A percentile compares a stretch with the other conserved stretches of the same genome.
These are phyloP conservation scores for Gulo gulo DNA, from an alignment of 2,113 vertebrate genomes.

Conservation along the genomic window DNA sequence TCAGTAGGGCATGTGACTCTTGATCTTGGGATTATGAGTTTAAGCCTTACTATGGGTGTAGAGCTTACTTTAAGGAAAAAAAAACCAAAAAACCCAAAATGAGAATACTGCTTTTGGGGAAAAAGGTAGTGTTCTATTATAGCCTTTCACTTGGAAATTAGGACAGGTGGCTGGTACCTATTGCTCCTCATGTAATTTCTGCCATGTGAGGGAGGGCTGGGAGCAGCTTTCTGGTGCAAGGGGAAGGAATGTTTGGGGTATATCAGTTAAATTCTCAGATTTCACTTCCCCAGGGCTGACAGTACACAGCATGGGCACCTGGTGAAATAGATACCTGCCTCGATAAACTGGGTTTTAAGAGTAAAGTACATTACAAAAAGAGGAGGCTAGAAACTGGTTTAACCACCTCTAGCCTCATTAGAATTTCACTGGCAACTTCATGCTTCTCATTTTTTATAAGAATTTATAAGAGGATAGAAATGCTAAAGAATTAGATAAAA, in stretches of 20 bases:
- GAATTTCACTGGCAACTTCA: neutral
- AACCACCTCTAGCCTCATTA: neutral
- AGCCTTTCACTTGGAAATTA: neutral
- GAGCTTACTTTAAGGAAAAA: neutral
- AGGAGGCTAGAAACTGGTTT: slow-evolving; percentile 22
- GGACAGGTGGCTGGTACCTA: neutral
- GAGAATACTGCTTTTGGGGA: neutral
- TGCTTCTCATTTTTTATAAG: slow-evolving; percentile 12
- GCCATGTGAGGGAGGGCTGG: neutral
- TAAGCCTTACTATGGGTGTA: neutral
- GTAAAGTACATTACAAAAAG: neutral
- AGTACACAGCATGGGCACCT: neutral
- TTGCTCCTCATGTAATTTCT: neutral
- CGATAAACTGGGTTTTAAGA: neutral
- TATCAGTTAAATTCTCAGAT: neutral
- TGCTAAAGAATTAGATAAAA: neutral
- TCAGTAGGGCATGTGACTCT: neutral
- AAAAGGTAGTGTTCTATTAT: neutral
- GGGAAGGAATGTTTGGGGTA: neutral
- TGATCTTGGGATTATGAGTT: neutral
- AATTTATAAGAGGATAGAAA: slow-evolving; percentile 24
- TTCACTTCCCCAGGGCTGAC: neutral
- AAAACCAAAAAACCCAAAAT: neutral
- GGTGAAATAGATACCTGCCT: neutral
- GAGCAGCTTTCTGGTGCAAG: neutral